Conservation (phyloP, 2,797 vertebrate species). For the Pogoniulus pusillus region DNA sequence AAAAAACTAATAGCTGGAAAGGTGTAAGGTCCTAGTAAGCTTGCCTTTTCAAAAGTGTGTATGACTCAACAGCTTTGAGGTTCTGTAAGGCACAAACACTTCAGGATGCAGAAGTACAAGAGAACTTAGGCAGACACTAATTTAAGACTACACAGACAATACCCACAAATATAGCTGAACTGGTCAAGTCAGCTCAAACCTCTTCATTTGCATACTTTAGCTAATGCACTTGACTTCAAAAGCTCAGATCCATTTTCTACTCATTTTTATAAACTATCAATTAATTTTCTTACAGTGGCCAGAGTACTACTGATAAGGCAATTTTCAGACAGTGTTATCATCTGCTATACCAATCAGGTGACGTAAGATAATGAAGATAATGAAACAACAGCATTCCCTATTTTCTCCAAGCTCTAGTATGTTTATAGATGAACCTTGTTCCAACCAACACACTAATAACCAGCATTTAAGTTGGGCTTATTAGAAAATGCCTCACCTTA, state of each 20-base stretch:
- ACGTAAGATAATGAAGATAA: not conserved
- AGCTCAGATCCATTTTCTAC: not conserved
- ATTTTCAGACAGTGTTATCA: constrained; percentile 4
- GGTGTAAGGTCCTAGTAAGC: not conserved
- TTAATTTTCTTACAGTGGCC: not conserved
- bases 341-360: not conserved
- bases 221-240: not conserved
- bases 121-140: not conserved
- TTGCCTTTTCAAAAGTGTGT: not conserved
- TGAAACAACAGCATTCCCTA: not conserved
- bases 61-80: not conserved
- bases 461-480: not conserved
- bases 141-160: not conserved
- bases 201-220: not conserved
- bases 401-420: not conserved
- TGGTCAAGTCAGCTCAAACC: not conserved
- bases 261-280: not conserved
- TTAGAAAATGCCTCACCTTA: constrained; percentile 83
- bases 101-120: not conserved
- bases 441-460: not conserved
- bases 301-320: not conserved
- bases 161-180: not conserved
- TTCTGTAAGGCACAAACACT: not conserved
- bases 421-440: not conserved
- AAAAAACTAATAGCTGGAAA: not conserved